Evolutionary conservation across 2,113 vertebrate genomes (phyloP).

Genomic region (Falcunculus frontatus): DNA sequence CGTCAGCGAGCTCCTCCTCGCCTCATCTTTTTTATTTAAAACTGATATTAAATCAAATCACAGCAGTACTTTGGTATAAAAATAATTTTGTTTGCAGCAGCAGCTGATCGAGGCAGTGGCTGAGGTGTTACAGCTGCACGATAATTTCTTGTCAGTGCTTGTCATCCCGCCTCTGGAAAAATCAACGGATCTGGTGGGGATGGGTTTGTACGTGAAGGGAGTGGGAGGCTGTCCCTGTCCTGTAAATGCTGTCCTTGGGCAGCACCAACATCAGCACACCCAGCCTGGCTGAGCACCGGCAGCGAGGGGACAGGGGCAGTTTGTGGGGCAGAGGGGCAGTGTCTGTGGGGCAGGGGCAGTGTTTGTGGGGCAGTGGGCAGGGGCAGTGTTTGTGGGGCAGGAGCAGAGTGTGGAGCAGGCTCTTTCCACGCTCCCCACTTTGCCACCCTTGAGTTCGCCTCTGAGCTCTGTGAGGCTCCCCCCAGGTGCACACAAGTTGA

Average conservation of each 20-base stretch:
- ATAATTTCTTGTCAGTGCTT: not conserved
- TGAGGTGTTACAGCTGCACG: not conserved
- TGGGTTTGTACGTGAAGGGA: not conserved
- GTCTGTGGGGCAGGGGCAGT: too few species aligned
- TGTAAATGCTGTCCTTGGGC: not conserved
- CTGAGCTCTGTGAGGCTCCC: not conserved
- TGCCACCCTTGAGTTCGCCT: accelerated
- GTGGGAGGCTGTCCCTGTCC: not conserved
- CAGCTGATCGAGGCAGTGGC: not conserved
- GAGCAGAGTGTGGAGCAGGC: not conserved
- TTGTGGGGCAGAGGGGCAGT: not conserved
- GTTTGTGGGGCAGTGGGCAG: not conserved
- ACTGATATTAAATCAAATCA: not conserved
- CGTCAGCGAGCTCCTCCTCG: not conserved
- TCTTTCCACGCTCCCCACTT: accelerated
- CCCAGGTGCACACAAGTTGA: accelerated
- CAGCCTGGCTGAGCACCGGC: accelerated
- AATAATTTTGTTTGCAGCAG: not conserved
- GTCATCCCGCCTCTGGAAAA: not conserved
- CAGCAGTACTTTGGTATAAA: not conserved
- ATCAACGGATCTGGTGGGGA: too few species aligned
- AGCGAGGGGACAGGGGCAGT: not conserved
- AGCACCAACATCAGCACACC: not conserved
- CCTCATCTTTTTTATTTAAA: not conserved
- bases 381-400: not conserved